phyloP scores from a whole-genome alignment of 2,113 vertebrate species.

The Vidua macroura region DNA sequence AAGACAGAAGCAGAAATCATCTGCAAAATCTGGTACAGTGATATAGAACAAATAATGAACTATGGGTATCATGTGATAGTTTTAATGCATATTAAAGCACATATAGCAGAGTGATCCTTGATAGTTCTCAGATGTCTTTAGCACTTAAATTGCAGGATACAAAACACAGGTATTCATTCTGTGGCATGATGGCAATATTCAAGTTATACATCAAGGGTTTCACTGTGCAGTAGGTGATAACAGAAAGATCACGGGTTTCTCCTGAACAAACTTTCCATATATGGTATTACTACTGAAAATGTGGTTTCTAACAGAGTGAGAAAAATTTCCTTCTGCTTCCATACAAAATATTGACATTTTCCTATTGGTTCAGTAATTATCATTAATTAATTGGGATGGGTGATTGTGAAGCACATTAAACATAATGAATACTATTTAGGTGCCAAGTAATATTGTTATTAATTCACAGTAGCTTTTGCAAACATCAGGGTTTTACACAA shows the following conservation, averaged over 20 bases:
- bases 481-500: background rate
- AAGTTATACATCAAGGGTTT: background rate
- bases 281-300: background rate
- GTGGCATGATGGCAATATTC: background rate
- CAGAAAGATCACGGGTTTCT: background rate
- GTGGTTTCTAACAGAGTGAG: background rate
- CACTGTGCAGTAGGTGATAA: background rate
- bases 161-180: background rate
- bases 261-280: background rate
- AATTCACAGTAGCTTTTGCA: background rate
- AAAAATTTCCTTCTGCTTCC: background rate
- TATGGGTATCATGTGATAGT: background rate
- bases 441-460: background rate
- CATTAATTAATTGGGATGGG: background rate
- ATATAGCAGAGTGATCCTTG: background rate
- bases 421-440: background rate
- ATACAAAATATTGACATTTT: background rate
- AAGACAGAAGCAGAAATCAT: background rate
- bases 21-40: background rate
- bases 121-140: background rate
- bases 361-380: background rate
- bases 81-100: background rate
- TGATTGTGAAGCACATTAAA: background rate
- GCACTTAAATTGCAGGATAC: background rate
- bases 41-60: background rate